These are phyloP conservation scores for Simalia tracyae DNA, from an alignment of 2,797 vertebrate genomes.

Conservation along the genomic window DNA sequence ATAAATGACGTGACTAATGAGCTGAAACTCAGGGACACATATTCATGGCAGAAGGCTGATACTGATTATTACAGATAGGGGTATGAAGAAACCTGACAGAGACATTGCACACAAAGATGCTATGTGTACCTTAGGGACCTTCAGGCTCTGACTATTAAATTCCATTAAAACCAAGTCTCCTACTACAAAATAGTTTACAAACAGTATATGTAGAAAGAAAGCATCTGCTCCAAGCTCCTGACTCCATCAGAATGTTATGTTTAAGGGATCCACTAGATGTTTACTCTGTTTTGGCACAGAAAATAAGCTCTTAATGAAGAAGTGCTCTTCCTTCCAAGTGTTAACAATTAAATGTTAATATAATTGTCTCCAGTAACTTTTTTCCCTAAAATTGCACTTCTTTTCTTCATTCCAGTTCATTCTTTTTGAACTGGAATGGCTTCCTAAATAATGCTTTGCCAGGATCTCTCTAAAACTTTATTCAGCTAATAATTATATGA, in stretches of 20 bases:
- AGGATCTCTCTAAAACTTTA: slow-evolving; percentile 12
- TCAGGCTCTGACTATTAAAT: slow-evolving; percentile 23
- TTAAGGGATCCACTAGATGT: neutral
- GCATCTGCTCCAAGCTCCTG: neutral
- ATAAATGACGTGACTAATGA: slow-evolving; percentile 65
- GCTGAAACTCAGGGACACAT: slow-evolving; percentile 64
- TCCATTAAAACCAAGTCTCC: slow-evolving; percentile 27
- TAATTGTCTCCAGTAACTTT: neutral
- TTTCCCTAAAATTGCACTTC: neutral
- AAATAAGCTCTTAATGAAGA: neutral
- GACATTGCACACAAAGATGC: slow-evolving; percentile 41
- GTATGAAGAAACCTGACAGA: slow-evolving; percentile 48
- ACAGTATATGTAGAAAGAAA: neutral
- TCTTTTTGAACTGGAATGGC: neutral
- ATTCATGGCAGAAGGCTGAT: slow-evolving; percentile 57
- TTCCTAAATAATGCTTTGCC: neutral
- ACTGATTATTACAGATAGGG: slow-evolving; percentile 19
- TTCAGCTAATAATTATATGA: slow-evolving; percentile 13
- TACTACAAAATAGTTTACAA: neutral
- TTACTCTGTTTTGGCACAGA: neutral
- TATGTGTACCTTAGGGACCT: slow-evolving; percentile 36
- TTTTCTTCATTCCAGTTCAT: neutral
- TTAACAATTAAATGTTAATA: neutral
- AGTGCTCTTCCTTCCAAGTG: neutral
- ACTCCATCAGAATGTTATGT: neutral